Evolutionary conservation across 2,888 invertebrate genomes (phyloP), one percentile per base, ranked within the genome.

Genomic region (Plagodis pulveraria): DNA sequence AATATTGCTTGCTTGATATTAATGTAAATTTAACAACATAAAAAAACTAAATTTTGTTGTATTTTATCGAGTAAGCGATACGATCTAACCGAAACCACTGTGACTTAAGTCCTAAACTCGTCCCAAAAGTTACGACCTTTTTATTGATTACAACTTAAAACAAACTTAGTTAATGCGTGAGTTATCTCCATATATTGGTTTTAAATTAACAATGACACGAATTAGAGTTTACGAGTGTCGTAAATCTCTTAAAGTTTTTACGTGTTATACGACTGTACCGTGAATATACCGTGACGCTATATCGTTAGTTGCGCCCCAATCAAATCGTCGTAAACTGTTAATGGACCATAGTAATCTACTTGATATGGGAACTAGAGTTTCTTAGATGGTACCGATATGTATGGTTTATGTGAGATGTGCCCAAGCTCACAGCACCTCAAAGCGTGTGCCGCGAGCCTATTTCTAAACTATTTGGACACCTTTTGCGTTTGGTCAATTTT

Each of bases 321-420:
- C 89, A 86, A 86, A 91, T 74, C 74, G 80, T 86, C 86, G 84
- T 89, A 89, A 91, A 91, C 75, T 75, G 80, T 89, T 86, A 90
- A 89, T 79, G 86, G 80, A 78, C 78, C 78, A 80, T 83, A 80
- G 86, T 85, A 87, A 87, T 87, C 83, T 77, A 77, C 79, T 77
- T 84, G 89, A 88, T 90, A 89, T 90, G 91, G 91, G 91, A 90
- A 91, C 84, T 80, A 72, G 78, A 77, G 77, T 83, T 46, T 78
- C 77, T 73, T 73, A 83, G 83, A 87, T 87, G 79, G 76, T 65
- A 67, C 76, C 77, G 81, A 81, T 82, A 36, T 7, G 4, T 22
- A 22, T 22, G 22, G 22, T 22, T 22, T 22, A 22, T 22, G 22
- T 22, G 22, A 22, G 22, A 22, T 22, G 22, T 22, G 22, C 22